phyloP scores from a whole-genome alignment of 2,797 vertebrate genomes.

The Alca torda region DNA sequence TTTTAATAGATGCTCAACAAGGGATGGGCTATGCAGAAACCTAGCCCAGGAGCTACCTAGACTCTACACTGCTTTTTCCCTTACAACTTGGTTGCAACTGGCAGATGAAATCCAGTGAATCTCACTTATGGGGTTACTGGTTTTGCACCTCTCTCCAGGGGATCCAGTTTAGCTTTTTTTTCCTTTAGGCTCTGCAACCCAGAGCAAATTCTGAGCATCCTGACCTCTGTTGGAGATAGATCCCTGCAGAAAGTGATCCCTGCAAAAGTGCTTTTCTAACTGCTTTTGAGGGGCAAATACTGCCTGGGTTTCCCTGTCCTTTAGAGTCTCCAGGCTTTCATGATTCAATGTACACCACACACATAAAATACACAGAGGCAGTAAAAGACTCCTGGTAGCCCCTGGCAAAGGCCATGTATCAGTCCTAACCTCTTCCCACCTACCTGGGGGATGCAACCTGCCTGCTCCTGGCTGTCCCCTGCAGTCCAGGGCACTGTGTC shows the following conservation, averaged over 20 bases:
- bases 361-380: not conserved
- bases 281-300: not conserved
- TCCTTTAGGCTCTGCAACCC: not conserved
- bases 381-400: not conserved
- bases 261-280: not conserved
- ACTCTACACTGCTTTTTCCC: not conserved
- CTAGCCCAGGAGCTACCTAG: not conserved
- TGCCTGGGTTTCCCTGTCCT: not conserved
- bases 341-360: fast-evolving
- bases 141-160: not conserved
- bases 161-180: not conserved
- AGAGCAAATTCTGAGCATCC: not conserved
- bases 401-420: not conserved
- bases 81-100: not conserved
- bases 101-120: not conserved
- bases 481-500: not conserved
- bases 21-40: not conserved
- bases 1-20: not conserved
- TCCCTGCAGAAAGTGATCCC: not conserved
- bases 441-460: not conserved
- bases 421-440: not conserved
- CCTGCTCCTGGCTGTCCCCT: not conserved
- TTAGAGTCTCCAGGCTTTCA: not conserved
- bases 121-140: not conserved
- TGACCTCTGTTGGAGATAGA: not conserved